These are phyloP conservation scores for Artibeus jamaicensis DNA, from an alignment of 2,797 vertebrate genomes.

Conservation along the genomic window DNA sequence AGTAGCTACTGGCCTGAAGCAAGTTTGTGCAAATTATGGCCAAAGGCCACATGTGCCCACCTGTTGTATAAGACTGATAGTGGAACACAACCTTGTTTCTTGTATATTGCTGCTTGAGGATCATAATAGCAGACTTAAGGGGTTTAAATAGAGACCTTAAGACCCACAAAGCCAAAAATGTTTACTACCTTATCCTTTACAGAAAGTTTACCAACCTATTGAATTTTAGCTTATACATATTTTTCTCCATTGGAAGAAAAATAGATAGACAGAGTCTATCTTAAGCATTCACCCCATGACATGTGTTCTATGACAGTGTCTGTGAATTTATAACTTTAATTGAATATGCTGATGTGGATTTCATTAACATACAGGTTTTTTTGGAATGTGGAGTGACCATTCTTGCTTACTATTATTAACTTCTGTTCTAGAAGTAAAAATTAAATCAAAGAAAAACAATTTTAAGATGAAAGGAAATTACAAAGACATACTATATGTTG, in stretches of 20 bases:
- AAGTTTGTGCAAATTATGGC: background rate
- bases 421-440: slow-evolving; percentile 65
- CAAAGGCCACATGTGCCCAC: background rate
- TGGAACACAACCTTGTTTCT: background rate
- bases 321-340: slow-evolving; percentile 47
- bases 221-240: slow-evolving; percentile 6
- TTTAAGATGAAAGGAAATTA: slow-evolving; percentile 58
- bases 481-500: background rate
- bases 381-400: slow-evolving; percentile 11
- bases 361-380: slow-evolving; percentile 50
- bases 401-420: background rate
- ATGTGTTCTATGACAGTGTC: slow-evolving; percentile 51
- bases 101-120: background rate
- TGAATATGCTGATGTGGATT: slow-evolving; percentile 58
- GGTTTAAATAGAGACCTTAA: background rate
- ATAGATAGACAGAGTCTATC: background rate
- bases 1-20: background rate
- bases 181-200: background rate
- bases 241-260: background rate
- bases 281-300: slow-evolving; percentile 42
- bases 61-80: background rate
- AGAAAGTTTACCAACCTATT: background rate
- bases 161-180: slow-evolving; percentile 7
- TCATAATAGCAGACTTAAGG: background rate
- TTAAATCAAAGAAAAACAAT: slow-evolving; percentile 59